Percentiles rank a stretch among this genome's conserved stretches.
Evolutionary conservation across 1,140 invertebrate species (phyloP).

Genomic region (Meloidogyne floridensis): DNA sequence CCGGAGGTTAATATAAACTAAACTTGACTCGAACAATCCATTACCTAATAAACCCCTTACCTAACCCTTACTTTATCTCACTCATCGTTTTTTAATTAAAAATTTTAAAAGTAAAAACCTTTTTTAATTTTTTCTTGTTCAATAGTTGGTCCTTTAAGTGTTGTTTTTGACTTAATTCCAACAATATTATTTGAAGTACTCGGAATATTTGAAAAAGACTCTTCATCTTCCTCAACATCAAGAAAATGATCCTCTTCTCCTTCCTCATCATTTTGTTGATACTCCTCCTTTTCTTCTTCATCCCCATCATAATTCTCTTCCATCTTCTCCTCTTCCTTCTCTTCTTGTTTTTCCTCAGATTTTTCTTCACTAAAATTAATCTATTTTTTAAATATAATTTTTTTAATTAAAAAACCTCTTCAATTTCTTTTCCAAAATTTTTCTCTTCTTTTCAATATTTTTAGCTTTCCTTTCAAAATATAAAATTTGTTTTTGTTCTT

Average conservation of each 20-base stretch:
- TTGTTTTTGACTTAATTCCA: not conserved
- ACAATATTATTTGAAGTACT: not conserved
- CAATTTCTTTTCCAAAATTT: slow-evolving; percentile 71
- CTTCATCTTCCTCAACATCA: too few relatives aligned
- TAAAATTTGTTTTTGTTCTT: slow-evolving; percentile 79
- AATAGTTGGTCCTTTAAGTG: not conserved
- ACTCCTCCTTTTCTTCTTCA: not conserved
- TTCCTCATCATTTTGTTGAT: not conserved
- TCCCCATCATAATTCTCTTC: not conserved
- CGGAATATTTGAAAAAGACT: not conserved
- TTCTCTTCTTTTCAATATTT: slow-evolving; percentile 77
- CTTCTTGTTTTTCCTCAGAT: not conserved
- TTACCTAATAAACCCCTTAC: too few relatives aligned
- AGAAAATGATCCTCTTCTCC: too few relatives aligned
- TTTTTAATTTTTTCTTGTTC: not conserved
- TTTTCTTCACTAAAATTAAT: not conserved
- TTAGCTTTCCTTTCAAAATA: slow-evolving; percentile 77
- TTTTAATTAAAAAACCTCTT: not conserved
- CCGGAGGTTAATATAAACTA: too few relatives aligned
- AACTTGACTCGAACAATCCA: too few relatives aligned
- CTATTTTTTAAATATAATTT: not conserved
- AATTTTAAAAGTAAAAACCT: not conserved
- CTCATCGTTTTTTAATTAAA: too few relatives aligned
- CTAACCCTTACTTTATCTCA: too few relatives aligned
- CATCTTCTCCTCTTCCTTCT: not conserved